Base-by-base conservation (phyloP, 2,888 invertebrate genomes). In the Agrochola litura region DNA sequence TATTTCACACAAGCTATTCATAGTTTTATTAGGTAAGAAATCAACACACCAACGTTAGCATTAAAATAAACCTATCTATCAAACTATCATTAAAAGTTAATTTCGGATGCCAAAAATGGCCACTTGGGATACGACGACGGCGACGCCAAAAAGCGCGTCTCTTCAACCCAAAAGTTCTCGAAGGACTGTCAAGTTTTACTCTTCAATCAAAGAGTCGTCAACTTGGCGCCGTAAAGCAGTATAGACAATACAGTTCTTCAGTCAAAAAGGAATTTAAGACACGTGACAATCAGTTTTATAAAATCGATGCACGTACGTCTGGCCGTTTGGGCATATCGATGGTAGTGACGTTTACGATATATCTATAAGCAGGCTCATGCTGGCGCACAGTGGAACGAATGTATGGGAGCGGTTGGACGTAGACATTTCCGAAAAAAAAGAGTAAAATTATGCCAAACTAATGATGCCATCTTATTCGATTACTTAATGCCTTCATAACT, bases 241-340 rank as follows among this genome's bases (percentile, higher is more conserved):
- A n/a, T 54, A n/a, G 56, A 49, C 25, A 46, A 30, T 52, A 22
- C 30, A 16, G 14, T 37, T 67, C 16, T 22, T 22, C 22, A 22
- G 25, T 60, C 63, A 60, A 75, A 76, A 68, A 43, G 41, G 52
- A 49, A 66, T 63, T 77, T 76, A 49, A 77, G 54, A 73, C 83
- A 75, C 85, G 79, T 80, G 86, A 49, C 81, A 77, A 77, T 78
- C 63, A 72, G n/a, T 71, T 77, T 66, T 85, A 68, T 78, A 66
- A 68, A 88, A 85, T 79, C 86, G n/a, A 78, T 78, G 37, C 86
- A 83, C 81, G 86, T 83, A 58, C 30, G 60, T 30, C 16, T 60
- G 30, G 60, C 30, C 49, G 63, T 76, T 77, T 75, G 72, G 75
- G 70, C 77, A 83, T 79, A 81, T 76, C 63, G 60, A 77, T 78